Conservation (phyloP, 2,888 invertebrate species). For the Eilema griseolum region DNA sequence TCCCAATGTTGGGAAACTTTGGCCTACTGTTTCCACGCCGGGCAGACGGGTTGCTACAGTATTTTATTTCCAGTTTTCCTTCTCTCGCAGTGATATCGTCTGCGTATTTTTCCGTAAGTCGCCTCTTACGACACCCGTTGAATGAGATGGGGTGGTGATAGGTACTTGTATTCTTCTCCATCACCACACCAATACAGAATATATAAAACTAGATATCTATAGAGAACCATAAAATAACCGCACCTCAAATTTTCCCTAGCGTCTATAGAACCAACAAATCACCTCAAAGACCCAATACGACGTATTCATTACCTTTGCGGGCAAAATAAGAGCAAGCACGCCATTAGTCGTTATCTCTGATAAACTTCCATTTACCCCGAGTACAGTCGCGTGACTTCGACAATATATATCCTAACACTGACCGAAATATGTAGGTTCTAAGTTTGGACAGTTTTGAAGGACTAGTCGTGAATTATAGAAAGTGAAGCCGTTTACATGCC, state of each 20-base stretch:
- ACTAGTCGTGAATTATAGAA: background rate
- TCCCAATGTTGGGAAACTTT: too few species aligned
- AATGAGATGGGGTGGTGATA: too few species aligned
- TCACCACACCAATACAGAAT: too few species aligned
- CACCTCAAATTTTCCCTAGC: background rate
- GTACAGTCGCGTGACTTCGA: slow-evolving; percentile 29
- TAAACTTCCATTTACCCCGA: slow-evolving; percentile 13
- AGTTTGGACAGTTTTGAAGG: background rate
- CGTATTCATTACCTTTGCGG: background rate
- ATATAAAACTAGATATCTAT: too few species aligned
- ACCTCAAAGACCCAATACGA: background rate
- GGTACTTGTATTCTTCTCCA: too few species aligned
- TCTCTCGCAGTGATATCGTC: too few species aligned
- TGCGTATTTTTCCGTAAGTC: too few species aligned
- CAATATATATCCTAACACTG: slow-evolving; percentile 1
- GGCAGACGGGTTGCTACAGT: too few species aligned
- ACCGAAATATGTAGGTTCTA: background rate
- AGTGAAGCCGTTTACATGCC: background rate
- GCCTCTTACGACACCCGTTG: too few species aligned
- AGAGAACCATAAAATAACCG: too few species aligned
- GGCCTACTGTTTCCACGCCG: too few species aligned
- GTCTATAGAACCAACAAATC: background rate
- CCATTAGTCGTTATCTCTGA: background rate
- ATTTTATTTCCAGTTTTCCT: too few species aligned
- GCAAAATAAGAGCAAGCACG: slow-evolving; percentile 17